Evolutionary conservation across 2,797 vertebrate species (phyloP), one percentile per base, ranked within the genome.

Genomic region (Pipistrellus nathusii): DNA sequence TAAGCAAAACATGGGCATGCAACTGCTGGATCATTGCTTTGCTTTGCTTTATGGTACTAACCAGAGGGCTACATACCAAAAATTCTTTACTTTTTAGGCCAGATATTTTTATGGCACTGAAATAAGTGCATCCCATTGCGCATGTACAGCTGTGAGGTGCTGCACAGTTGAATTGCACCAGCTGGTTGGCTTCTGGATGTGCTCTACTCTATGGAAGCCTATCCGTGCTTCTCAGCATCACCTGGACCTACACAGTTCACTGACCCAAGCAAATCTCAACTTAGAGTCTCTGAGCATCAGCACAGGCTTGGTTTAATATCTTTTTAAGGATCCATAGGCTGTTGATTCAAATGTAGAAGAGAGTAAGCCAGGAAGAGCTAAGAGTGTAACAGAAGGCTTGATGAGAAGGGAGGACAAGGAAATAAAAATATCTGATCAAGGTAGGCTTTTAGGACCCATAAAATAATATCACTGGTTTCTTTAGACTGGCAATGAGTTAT

Each of bases 1-100:
- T 62, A 51, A 96, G 30, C 9, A 80, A 96, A 93, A 44, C 30
- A 64, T 14, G 66, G 13, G 77, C 21, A 90, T 41, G 53, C 18
- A 51, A 51, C 68, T 89, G 18, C 21, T 81, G 84, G 76, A 46
- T 89, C 62, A 69, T 48, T 88, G 44, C 30, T 94, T 84, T 62
- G 27, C 53, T 91, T 90, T 81, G 46, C 20, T 15, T 85, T 48
- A 20, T 12, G 46, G 25, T 77, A 23, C 20, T 82, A 68, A 85
- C 35, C 55, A 83, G 17, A 18, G 38, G 46, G n/a, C 80, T 51
- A 69, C 14, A 81, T 44, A 59, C 4, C 41, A 44, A 83, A 86
- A 81, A 77, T 82, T 82, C 10, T 78, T 64, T 25, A 44, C 62
- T n/a, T 41, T 86, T 66, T 32, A 76, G 7, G 64, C 20, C 30